phyloP scores from a whole-genome alignment of 1,140 invertebrate species.

The Agrilus planipennis region DNA sequence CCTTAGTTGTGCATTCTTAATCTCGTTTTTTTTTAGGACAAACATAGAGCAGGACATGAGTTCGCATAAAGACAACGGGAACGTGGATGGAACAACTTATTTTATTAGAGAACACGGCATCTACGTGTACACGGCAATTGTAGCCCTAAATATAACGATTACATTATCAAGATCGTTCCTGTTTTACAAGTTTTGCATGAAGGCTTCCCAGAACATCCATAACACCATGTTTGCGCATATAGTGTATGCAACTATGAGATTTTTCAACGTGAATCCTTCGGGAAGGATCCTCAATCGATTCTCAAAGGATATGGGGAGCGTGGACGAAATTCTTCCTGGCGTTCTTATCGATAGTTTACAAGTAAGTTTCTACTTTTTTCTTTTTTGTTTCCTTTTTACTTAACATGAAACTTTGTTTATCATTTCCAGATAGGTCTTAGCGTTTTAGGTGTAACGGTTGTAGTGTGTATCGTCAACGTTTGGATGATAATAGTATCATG shows the following conservation, averaged over 20 bases:
- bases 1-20: too few species aligned
- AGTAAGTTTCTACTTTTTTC: conserved; percentile 1
- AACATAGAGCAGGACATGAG: not conserved
- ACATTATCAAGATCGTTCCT: conserved; percentile 38
- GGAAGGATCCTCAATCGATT: conserved; percentile 41
- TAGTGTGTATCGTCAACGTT: conserved; percentile 58
- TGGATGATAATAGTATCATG: conserved; percentile 39
- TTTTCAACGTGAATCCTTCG: conserved; percentile 43
- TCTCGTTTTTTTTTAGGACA: not conserved
- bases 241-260: conserved; percentile 41
- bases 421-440: not conserved
- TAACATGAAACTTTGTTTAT: too few species aligned
- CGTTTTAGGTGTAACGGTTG: conserved; percentile 17
- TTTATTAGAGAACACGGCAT: not conserved
- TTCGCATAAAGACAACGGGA: not conserved
- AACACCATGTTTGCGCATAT: conserved; percentile 49
- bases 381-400: too few species aligned
- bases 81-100: not conserved
- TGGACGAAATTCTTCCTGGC: conserved; percentile 17
- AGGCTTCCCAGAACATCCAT: conserved; percentile 49
- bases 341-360: conserved; percentile 7
- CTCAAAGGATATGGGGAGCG: conserved; percentile 38
- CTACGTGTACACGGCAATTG: conserved; percentile 31
- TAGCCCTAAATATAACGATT: conserved; percentile 28
- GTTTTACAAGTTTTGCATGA: conserved; percentile 7